Conservation (phyloP, 2,797 vertebrate species). For the Myiothlypis coronata region DNA sequence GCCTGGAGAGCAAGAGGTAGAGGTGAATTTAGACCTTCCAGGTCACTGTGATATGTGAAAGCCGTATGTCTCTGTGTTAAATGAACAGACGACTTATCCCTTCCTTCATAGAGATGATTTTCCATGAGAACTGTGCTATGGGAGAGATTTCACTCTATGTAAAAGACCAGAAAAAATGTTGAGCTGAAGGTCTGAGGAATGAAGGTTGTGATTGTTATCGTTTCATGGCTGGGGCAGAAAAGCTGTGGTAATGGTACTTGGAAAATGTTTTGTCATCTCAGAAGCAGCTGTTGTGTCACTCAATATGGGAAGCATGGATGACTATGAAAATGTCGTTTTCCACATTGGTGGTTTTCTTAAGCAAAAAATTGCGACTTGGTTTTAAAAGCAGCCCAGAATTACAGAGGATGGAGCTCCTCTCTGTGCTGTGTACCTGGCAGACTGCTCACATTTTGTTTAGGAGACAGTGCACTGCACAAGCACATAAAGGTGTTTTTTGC, state of each 20-base stretch:
- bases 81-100: background rate
- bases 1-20: fast-evolving
- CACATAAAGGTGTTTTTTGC: background rate
- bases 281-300: background rate
- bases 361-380: background rate
- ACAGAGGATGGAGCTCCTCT: background rate
- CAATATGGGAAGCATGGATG: background rate
- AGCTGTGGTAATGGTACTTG: background rate
- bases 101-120: background rate
- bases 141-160: background rate
- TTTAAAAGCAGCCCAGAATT: background rate
- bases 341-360: background rate
- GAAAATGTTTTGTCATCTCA: background rate
- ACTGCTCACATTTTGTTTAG: background rate
- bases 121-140: background rate
- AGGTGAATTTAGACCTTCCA: background rate
- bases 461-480: background rate
- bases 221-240: background rate
- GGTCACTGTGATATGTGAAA: background rate
- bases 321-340: background rate
- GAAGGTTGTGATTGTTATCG: fast-evolving
- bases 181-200: background rate
- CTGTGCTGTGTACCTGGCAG: background rate
- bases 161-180: background rate
- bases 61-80: fast-evolving